A percentile compares a stretch with the other conserved stretches of the same genome.
These are phyloP conservation scores for Drosophila nigritarsus DNA, from an alignment of 2,888 invertebrate genomes.

Conservation along the genomic window DNA sequence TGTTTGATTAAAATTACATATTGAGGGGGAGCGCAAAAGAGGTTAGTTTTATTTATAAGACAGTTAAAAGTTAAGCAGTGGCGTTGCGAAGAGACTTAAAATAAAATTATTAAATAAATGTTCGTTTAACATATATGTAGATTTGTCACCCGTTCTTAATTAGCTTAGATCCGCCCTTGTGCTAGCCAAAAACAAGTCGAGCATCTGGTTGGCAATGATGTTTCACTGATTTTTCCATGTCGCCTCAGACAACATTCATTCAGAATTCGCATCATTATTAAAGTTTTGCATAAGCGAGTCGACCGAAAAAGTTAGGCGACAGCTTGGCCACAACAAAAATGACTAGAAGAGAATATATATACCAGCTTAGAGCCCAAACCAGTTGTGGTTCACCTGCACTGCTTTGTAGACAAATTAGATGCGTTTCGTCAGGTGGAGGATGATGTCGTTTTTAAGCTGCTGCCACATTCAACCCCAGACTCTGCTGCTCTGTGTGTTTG, in stretches of 20 bases:
- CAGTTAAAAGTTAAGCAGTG: constrained; percentile 27
- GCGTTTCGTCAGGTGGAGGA: constrained; percentile 21
- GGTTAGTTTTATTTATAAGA: constrained; percentile 49
- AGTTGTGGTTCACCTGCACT: constrained; percentile 52
- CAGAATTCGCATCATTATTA: constrained; percentile 23
- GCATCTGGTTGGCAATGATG: constrained; percentile 51
- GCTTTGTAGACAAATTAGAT: constrained; percentile 18
- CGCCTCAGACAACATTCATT: constrained; percentile 57
- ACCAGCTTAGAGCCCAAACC: constrained; percentile 52
- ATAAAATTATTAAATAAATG: neutral
- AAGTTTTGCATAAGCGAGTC: constrained; percentile 46
- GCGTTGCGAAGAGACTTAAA: constrained; percentile 11
- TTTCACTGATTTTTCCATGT: constrained; percentile 35
- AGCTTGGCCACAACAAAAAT: constrained; percentile 31
- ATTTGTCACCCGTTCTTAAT: constrained; percentile 1
- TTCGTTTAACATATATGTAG: neutral
- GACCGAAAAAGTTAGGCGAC: constrained; percentile 41
- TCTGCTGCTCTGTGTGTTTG: neutral
- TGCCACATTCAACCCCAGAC: constrained; percentile 38
- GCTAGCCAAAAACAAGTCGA: constrained; percentile 27
- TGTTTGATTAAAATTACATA: constrained; percentile 59
- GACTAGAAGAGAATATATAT: constrained; percentile 30
- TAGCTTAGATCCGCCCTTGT: constrained; percentile 3
- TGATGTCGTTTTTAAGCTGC: constrained; percentile 2
- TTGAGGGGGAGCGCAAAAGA: constrained; percentile 30